Evolutionary conservation across 2,888 invertebrate genomes (phyloP), one percentile per base, ranked within the genome.

Genomic region (Cataglyphis albicans): DNA sequence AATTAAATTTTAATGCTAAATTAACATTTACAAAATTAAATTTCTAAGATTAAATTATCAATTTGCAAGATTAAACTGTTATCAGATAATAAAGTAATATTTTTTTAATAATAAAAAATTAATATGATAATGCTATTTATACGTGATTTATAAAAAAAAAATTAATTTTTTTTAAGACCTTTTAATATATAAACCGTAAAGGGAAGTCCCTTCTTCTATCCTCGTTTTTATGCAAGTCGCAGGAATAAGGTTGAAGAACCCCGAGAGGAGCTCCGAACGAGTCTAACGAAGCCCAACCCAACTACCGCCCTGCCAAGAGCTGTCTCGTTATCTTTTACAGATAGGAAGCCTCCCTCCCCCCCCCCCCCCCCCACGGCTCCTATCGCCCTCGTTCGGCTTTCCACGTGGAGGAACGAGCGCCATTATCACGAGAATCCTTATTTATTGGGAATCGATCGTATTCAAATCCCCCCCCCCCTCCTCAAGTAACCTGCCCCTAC

Each of bases 361-460:
- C 86, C 25, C 25, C 1, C 85, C 89, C 74, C 84, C 87, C 86
- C 86, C 82, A 25, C 25, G 84, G 83, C 55, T 61, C 80, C 82
- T 81, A 68, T 63, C 78, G 73, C 83, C 84, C 85, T 85, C 85
- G 78, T 81, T 89, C 84, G 73, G 78, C 78, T 81, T 86, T 84
- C 86, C 89, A 87, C 88, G 87, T 85, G 85, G 86, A 89, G 86
- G 87, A 85, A 84, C 85, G 85, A 82, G 81, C 87, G 87, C 91
- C 91, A 92, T 92, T 92, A 92, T 92, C 92, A 90, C 91, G 91
- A 88, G 91, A 92, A 92, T 92, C 92, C 92, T 92, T 92, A 92
- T 92, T 92, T 92, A 92, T 92, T 92, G 92, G 86, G 90, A 92
- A 92, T 92, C 92, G 92, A 92, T 92, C 92, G 92, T 91, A 92